phyloP scores from a whole-genome alignment of 2,113 vertebrate genomes.

The Anser brachyrhynchus region DNA sequence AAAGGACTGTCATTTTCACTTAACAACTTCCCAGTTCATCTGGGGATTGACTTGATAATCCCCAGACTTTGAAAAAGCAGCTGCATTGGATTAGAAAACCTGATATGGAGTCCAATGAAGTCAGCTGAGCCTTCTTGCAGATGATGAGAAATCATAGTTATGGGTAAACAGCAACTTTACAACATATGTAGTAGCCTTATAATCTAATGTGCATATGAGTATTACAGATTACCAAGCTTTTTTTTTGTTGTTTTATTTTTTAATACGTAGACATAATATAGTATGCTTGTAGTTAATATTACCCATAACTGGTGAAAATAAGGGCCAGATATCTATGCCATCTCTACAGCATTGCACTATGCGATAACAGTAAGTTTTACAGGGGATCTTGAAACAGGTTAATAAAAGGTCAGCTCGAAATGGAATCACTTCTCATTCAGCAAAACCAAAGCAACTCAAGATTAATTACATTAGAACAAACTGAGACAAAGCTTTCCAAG shows the following conservation, averaged over 20 bases:
- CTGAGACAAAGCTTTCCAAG: slow-evolving; percentile 33
- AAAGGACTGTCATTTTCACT: slow-evolving; percentile 11
- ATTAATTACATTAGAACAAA: slow-evolving; percentile 44
- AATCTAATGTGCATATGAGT: background rate
- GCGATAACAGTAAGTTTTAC: slow-evolving; percentile 24
- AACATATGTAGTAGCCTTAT: background rate
- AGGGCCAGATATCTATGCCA: background rate
- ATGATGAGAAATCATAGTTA: slow-evolving; percentile 28
- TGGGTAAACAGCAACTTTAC: slow-evolving; percentile 9
- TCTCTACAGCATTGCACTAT: background rate
- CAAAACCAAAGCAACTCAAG: slow-evolving; percentile 49
- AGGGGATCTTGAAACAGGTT: slow-evolving; percentile 11
- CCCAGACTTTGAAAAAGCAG: slow-evolving; percentile 66
- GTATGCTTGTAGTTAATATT: background rate
- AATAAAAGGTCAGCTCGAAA: slow-evolving; percentile 42
- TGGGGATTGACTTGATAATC: slow-evolving; percentile 58
- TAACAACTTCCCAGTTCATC: slow-evolving; percentile 52
- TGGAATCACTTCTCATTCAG: background rate
- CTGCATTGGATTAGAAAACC: slow-evolving; percentile 59
- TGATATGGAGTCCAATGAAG: slow-evolving; percentile 57
- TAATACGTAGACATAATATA: background rate
- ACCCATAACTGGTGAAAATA: background rate
- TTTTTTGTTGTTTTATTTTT: background rate
- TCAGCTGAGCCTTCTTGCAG: slow-evolving; percentile 27
- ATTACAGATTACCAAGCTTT: background rate